Conservation (phyloP, 2,797 vertebrate species). For the Enteromius anoplus region DNA sequence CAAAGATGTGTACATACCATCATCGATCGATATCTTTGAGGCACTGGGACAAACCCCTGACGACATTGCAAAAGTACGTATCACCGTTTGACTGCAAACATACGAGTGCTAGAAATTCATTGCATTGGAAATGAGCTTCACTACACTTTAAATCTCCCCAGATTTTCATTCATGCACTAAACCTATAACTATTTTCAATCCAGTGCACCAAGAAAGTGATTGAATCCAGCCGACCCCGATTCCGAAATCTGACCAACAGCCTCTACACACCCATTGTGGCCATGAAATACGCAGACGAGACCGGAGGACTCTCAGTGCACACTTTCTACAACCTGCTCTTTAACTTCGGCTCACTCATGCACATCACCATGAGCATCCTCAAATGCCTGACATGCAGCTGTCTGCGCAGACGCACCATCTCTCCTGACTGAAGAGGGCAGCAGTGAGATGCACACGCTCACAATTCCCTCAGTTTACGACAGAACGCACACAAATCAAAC, state of each 20-base stretch:
- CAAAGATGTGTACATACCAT: conserved; percentile 87
- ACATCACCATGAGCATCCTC: conserved; percentile 82
- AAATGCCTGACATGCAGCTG: conserved; percentile 88
- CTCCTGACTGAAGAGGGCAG: conserved; percentile 74
- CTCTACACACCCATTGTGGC: conserved; percentile 86
- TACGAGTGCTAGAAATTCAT: neutral
- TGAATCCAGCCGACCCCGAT: conserved; percentile 78
- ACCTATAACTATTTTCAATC: neutral
- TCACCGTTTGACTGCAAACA: neutral
- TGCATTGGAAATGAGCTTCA: neutral
- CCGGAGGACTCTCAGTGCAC: conserved; percentile 84
- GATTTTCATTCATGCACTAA: neutral
- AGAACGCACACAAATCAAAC: conserved; percentile 15
- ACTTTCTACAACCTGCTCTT: conserved; percentile 87
- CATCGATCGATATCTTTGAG: conserved; percentile 86
- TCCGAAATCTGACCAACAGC: conserved; percentile 87
- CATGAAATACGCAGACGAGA: conserved; percentile 87
- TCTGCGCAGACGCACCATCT: conserved; percentile 79
- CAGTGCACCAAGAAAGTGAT: conserved; percentile 89
- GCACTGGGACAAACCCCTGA: conserved; percentile 87
- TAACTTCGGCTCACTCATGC: conserved; percentile 84
- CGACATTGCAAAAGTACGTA: conserved; percentile 83
- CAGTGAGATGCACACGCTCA: neutral
- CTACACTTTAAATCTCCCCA: neutral
- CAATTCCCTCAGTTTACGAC: neutral